phyloP scores from a whole-genome alignment of 2,113 vertebrate genomes.

The Hirundichthys speculiger region DNA sequence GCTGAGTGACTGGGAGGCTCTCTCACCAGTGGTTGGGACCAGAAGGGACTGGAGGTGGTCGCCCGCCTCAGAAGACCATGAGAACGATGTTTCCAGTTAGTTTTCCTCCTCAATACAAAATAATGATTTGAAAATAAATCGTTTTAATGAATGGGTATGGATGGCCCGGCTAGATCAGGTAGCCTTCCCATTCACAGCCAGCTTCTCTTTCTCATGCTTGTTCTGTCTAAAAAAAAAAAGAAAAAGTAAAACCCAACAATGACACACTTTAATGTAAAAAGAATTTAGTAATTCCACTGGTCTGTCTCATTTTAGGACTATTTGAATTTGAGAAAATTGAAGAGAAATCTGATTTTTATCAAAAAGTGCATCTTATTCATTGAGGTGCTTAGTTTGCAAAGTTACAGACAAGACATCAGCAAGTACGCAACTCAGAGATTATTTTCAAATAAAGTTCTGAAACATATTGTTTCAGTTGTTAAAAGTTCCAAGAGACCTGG shows the following conservation, averaged over 20 bases:
- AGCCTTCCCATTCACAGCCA: too few species aligned
- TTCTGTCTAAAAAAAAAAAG: too few species aligned
- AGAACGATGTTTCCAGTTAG: slow-evolving; percentile 1
- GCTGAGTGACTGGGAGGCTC: background rate
- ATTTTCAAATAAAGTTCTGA: slow-evolving; percentile 35
- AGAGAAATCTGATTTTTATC: background rate
- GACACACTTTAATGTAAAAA: background rate
- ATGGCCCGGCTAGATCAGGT: too few species aligned
- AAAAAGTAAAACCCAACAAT: slow-evolving; percentile 1
- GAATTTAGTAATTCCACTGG: background rate
- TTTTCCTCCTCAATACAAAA: too few species aligned
- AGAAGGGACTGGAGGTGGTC: slow-evolving; percentile 59
- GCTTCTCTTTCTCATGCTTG: background rate
- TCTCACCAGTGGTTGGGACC: slow-evolving; percentile 62
- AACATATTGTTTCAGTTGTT: slow-evolving; percentile 37
- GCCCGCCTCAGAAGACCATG: slow-evolving; percentile 44
- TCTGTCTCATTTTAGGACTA: slow-evolving; percentile 20
- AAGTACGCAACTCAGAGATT: slow-evolving; percentile 23
- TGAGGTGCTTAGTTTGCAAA: slow-evolving; percentile 52
- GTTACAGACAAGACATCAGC: slow-evolving; percentile 32
- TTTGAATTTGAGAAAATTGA: slow-evolving; percentile 12
- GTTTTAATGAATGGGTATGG: too few species aligned
- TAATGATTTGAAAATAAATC: too few species aligned
- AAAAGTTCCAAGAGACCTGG: slow-evolving; percentile 14
- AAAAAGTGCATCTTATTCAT: slow-evolving; percentile 29